phyloP scores from a whole-genome alignment of 2,888 invertebrate genomes.

The Cephus sareptanus region DNA sequence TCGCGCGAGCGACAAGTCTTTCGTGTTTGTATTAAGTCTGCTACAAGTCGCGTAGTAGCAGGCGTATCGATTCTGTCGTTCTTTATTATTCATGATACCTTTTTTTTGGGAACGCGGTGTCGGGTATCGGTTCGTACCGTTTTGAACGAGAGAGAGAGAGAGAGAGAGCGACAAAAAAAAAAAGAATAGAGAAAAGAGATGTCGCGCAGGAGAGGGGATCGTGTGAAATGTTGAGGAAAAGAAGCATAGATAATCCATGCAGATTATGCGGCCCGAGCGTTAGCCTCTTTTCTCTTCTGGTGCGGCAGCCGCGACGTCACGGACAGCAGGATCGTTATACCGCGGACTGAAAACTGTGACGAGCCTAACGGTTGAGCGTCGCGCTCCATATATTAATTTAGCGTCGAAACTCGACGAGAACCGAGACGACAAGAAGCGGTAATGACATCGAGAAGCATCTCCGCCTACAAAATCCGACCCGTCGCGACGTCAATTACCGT shows the following conservation, averaged over 20 bases:
- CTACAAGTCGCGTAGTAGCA: too few relatives aligned
- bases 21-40: too few relatives aligned
- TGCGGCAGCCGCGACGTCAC: slow-evolving; percentile 3
- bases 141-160: slow-evolving; percentile 1
- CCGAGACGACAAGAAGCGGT: slow-evolving; percentile 2
- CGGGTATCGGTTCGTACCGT: background rate
- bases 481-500: background rate
- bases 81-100: background rate
- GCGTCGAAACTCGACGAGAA: slow-evolving; percentile 3
- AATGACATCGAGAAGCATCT: slow-evolving; percentile 1
- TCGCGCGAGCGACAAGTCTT: too few relatives aligned
- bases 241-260: background rate
- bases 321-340: background rate
- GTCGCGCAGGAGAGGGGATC: slow-evolving; percentile 7
- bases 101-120: background rate
- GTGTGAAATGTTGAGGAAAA: background rate
- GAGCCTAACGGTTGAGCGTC: slow-evolving; percentile 20
- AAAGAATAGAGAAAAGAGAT: slow-evolving; percentile 11
- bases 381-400: slow-evolving; percentile 25
- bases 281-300: background rate
- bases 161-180: slow-evolving; percentile 14
- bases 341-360: slow-evolving; percentile 15
- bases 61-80: background rate
- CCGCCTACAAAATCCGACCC: background rate
- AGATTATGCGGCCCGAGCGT: background rate